A percentile compares a stretch with the other conserved stretches of the same genome.
Conservation (phyloP, 2,113 vertebrate genomes). For the Catharus bicknelli region DNA sequence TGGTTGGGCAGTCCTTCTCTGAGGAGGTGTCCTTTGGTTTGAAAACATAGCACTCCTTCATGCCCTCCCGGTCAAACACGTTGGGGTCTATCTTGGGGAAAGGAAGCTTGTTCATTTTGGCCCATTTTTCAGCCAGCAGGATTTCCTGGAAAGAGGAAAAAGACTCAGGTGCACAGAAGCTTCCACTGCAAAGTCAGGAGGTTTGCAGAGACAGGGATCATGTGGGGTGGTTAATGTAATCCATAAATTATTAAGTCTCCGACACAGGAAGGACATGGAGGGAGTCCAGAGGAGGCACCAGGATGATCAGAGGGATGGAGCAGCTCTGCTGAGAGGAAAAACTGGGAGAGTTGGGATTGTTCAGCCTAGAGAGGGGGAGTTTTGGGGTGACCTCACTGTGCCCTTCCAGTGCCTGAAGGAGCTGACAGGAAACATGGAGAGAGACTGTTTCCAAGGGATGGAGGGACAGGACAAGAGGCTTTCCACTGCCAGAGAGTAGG, state of each 20-base stretch:
- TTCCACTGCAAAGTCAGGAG: not conserved
- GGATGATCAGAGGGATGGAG: not conserved
- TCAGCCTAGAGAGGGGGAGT: not conserved
- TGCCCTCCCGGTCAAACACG: constrained; percentile 93
- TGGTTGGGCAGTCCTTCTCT: constrained; percentile 90
- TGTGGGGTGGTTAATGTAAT: not conserved
- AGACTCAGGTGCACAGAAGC: not conserved
- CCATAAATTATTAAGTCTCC: not conserved
- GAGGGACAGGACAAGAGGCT: not conserved
- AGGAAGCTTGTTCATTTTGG: constrained; percentile 95
- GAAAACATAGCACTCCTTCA: constrained; percentile 97
- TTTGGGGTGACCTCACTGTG: not conserved
- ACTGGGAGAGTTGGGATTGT: not conserved
- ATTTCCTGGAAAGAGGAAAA: constrained; percentile 82
- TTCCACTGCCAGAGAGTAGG: fast-evolving
- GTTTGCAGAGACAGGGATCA: not conserved
- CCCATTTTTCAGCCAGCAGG: constrained; percentile 96
- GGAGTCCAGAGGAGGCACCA: not conserved
- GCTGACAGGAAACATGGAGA: not conserved
- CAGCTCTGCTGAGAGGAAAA: not conserved
- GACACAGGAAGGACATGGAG: not conserved
- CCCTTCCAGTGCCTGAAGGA: fast-evolving
- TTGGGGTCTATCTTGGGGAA: constrained; percentile 98
- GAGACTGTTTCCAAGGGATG: not conserved
- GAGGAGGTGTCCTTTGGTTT: constrained; percentile 87